Conservation (phyloP, 1,140 invertebrate species). For the Heliconius congener region DNA sequence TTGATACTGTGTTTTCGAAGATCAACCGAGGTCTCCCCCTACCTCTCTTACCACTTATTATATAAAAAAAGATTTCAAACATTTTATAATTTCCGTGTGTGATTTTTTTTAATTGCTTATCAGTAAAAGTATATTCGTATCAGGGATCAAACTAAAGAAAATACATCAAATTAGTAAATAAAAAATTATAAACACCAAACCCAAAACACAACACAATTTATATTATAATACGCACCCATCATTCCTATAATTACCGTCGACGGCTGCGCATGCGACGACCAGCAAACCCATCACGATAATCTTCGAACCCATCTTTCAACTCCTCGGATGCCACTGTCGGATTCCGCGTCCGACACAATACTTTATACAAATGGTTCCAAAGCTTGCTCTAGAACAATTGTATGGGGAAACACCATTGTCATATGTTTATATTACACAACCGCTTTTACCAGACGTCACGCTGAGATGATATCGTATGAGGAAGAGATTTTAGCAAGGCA, state of each 20-base stretch:
- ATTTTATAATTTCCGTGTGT: too few species aligned
- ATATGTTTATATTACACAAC: conserved; percentile 48
- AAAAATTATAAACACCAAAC: background rate
- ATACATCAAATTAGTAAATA: too few species aligned
- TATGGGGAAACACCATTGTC: conserved; percentile 71
- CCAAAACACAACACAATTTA: background rate
- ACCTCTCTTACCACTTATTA: too few species aligned
- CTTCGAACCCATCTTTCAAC: conserved; percentile 52
- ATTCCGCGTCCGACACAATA: conserved; percentile 48
- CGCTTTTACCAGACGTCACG: conserved; percentile 53
- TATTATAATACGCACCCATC: conserved; percentile 58
- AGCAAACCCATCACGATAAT: conserved; percentile 41
- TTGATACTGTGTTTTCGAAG: too few species aligned
- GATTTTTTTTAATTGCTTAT: too few species aligned
- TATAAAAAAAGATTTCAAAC: too few species aligned
- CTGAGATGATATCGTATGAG: conserved; percentile 54
- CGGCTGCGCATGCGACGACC: conserved; percentile 40
- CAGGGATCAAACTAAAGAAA: too few species aligned
- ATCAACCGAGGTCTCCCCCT: too few species aligned
- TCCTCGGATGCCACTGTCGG: conserved; percentile 48
- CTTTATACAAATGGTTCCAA: conserved; percentile 72
- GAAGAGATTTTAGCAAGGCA: conserved; percentile 37
- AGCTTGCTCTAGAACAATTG: conserved; percentile 65
- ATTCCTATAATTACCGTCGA: conserved; percentile 52
- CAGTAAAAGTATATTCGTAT: too few species aligned